These are phyloP conservation scores for Harpegnathos saltator DNA, from an alignment of 1,140 invertebrate genomes.

Conservation along the genomic window DNA sequence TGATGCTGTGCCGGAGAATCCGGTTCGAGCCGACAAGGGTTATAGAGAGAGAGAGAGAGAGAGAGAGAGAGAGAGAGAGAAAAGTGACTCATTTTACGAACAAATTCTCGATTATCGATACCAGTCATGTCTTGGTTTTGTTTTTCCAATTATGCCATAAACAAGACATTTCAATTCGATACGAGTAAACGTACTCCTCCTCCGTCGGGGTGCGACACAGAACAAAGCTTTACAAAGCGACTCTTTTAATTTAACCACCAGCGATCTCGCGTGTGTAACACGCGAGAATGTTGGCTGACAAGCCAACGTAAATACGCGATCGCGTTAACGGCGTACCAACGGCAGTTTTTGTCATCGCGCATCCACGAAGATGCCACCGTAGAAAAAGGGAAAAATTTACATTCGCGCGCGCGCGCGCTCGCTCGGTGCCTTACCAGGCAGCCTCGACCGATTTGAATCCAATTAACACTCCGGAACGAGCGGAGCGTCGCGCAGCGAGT, in stretches of 20 bases:
- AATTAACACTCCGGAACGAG: constrained; percentile 52
- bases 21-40: too few species aligned
- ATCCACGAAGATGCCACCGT: background rate
- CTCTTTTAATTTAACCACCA: constrained; percentile 1
- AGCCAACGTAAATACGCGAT: constrained; percentile 5
- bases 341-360: background rate
- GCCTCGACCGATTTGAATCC: constrained; percentile 39
- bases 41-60: too few species aligned
- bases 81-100: too few species aligned
- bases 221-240: too few species aligned
- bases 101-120: too few species aligned
- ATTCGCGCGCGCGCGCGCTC: too few species aligned
- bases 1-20: too few species aligned
- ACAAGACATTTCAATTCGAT: background rate
- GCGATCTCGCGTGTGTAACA: background rate
- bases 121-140: too few species aligned
- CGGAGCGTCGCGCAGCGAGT: constrained; percentile 5
- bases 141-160: too few species aligned
- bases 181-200: background rate
- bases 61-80: too few species aligned
- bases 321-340: background rate
- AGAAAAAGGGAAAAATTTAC: constrained; percentile 15
- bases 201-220: too few species aligned
- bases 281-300: background rate
- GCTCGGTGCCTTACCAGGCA: background rate